These are phyloP conservation scores for Cancer borealis DNA, from an alignment of 2,888 invertebrate genomes.

Conservation along the genomic window DNA sequence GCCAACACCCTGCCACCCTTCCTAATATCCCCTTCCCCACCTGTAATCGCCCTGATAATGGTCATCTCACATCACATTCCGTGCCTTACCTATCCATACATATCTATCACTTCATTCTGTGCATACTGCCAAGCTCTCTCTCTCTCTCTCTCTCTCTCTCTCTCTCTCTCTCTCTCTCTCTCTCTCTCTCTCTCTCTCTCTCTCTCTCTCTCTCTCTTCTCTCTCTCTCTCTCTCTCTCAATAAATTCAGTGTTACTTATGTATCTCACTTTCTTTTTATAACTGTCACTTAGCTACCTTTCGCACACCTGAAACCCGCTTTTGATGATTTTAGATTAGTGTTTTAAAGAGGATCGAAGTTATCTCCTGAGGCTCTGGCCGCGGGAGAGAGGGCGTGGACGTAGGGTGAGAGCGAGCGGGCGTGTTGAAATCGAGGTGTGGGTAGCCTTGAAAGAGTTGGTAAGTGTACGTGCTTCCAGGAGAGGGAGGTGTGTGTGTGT, in stretches of 20 bases:
- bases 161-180: neutral
- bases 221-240: neutral
- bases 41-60: neutral
- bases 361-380: neutral
- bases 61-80: neutral
- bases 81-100: neutral
- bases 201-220: neutral
- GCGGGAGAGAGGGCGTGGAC: neutral
- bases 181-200: neutral
- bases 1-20: neutral
- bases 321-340: neutral
- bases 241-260: neutral
- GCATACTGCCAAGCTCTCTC: neutral
- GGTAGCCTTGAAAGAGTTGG: neutral
- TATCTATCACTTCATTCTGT: neutral
- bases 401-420: neutral
- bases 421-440: conserved; percentile 5
- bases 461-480: conserved; percentile 7
- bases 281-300: neutral
- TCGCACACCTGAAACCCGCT: neutral
- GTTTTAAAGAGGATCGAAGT: neutral
- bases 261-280: neutral
- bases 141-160: neutral
- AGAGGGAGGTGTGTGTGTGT: neutral
- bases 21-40: neutral